Evolutionary conservation across 2,113 vertebrate genomes (phyloP), one percentile per base, ranked within the genome.

Genomic region (Mastomys natalensis): DNA sequence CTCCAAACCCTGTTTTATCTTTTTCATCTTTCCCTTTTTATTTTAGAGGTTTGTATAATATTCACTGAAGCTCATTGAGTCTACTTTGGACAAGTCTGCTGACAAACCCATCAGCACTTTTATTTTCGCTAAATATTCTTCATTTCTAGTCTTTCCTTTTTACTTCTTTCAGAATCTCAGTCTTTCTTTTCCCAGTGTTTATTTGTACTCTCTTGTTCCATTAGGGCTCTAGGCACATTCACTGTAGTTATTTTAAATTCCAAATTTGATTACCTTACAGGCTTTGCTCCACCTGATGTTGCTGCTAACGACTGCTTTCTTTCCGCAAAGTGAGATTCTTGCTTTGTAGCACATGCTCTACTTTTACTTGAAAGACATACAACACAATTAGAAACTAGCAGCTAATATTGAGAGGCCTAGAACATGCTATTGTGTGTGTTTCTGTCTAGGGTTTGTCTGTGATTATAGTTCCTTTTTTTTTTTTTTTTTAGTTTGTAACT

Each of bases 391-490:
- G 5, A 45, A 82, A 87, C 87, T 58, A 72, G 73, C 10, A 96
- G 87, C 5, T 78, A 15, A 26, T 15, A 11, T n/a, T 31, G 31
- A 64, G 34, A 53, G 43, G 24, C 3, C 16, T 88, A 45, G 22
- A 48, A 1, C 37, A 19, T 76, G 51, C 92, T 34, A 17, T 62
- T 58, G 53, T 51, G 21, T 94, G 53, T 85, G 70, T 93, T 87
- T 88, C 81, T 94, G 4, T 78, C 43, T 72, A 40, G 26, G 34
- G 17, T 2, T 80, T 82, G 29, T 1, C 34, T 82, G 0, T 84
- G 60, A 43, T 96, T 77, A 55, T 90, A 77, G 84, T 96, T 93
- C 29, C 45, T n/a, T n/a, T n/a, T n/a, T n/a, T n/a, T n/a, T n/a
- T n/a, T n/a, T n/a, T n/a, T n/a, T n/a, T n/a, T n/a, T n/a, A n/a